Percentiles rank a stretch among this genome's conserved stretches.
Evolutionary conservation across 1,140 invertebrate species (phyloP).

Genomic region (Dendrolimus kikuchii): DNA sequence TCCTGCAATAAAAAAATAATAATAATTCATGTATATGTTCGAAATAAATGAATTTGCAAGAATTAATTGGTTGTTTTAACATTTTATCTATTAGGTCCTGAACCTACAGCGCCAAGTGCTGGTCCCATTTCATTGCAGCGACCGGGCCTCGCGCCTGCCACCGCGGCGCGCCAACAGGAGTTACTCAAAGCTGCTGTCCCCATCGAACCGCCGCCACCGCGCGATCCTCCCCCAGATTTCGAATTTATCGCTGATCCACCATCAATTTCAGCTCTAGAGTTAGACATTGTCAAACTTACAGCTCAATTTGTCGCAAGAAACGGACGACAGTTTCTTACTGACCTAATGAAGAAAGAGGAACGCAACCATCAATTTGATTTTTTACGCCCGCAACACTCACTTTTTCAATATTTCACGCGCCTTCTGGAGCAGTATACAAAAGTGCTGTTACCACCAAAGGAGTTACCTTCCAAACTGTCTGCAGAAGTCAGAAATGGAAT

Average conservation of each 20-base stretch:
- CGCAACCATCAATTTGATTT: conserved; percentile 99
- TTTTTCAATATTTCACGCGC: conserved; percentile 99
- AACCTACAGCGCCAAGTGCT: conserved; percentile 21
- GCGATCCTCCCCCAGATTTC: conserved; percentile 96
- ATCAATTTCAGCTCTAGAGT: conserved; percentile 98
- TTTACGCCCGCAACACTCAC: conserved; percentile 96
- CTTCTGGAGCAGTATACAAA: conserved; percentile 98
- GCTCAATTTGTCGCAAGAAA: conserved; percentile 99
- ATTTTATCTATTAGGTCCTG: conserved; percentile 22
- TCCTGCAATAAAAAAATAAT: too few species aligned
- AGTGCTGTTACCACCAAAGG: conserved; percentile 95
- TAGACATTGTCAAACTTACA: conserved; percentile 98
- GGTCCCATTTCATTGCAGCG: conserved; percentile 25
- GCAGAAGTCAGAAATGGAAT: conserved; percentile 86
- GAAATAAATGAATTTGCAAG: too few species aligned
- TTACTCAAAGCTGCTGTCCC: conserved; percentile 85
- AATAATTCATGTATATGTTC: too few species aligned
- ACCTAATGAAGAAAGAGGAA: conserved; percentile 98
- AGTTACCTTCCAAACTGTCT: conserved; percentile 85
- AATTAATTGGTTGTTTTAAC: neutral
- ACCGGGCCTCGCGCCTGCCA: conserved; percentile 77
- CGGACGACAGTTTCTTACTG: conserved; percentile 97
- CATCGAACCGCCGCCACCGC: conserved; percentile 92
- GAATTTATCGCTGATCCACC: conserved; percentile 99
- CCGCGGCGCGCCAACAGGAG: conserved; percentile 90